Conservation (phyloP, 37 sponge, comb jelly and placozoan genomes). For the Ephydatia muelleri region DNA sequence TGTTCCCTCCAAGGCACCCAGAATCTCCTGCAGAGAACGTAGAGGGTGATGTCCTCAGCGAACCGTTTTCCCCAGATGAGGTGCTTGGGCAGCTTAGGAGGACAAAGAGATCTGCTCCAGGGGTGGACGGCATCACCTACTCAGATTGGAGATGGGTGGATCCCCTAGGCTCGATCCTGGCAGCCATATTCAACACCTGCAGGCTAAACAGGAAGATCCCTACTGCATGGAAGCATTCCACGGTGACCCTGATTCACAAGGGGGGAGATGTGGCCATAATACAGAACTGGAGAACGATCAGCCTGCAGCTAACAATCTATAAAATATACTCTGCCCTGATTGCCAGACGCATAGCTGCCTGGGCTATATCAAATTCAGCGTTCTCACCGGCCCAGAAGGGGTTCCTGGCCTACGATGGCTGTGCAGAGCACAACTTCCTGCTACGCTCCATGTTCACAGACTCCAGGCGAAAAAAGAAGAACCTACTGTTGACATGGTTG, state of each 20-base stretch:
- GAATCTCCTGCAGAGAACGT: no score
- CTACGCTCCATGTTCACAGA: constrained; percentile 15
- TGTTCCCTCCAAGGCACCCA: no score
- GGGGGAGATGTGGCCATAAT: constrained; percentile 5
- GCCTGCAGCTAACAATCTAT: constrained; percentile 51
- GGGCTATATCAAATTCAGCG: constrained; percentile 9
- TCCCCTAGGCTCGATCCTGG: background rate
- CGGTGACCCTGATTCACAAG: constrained; percentile 45
- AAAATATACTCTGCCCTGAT: constrained; percentile 47
- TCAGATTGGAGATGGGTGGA: constrained; percentile 10
- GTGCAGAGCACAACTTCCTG: constrained; percentile 33
- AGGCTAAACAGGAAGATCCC: background rate
- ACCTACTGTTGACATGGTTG: constrained; percentile 22
- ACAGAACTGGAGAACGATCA: constrained; percentile 59
- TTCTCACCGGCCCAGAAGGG: constrained; percentile 23
- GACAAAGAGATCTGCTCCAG: constrained; percentile 18
- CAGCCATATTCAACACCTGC: constrained; percentile 21
- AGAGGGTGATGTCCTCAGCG: no score
- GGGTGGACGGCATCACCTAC: constrained; percentile 43
- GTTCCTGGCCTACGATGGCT: constrained; percentile 42
- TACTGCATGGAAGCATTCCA: constrained; percentile 26
- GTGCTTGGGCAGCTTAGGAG: constrained; percentile 29
- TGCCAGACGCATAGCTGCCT: constrained; percentile 27
- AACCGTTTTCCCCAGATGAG: constrained; percentile 19
- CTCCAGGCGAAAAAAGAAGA: constrained; percentile 13